Evolutionary conservation across 2,113 vertebrate genomes (phyloP).

Genomic region (Mastomys coucha): DNA sequence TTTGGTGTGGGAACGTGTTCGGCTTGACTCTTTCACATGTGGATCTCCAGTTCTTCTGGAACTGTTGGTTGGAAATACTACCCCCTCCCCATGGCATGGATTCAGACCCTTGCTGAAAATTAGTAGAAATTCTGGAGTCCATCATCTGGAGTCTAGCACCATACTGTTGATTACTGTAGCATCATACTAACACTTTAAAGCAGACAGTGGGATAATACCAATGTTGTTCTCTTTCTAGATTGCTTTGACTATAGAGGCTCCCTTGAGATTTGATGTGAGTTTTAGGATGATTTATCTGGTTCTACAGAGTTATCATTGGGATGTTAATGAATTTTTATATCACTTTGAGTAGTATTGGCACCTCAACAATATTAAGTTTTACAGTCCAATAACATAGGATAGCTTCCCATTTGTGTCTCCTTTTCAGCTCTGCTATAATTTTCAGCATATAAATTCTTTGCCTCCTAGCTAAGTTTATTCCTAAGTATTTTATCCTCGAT

Average conservation of each 20-base stretch:
- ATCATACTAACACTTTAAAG: neutral
- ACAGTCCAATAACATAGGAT: neutral
- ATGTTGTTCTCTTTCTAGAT: neutral
- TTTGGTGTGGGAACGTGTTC: neutral
- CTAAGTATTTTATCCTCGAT: neutral
- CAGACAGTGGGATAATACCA: neutral
- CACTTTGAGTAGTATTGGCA: neutral
- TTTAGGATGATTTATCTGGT: neutral
- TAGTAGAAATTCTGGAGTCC: neutral
- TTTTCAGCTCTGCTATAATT: neutral
- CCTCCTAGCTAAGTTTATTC: neutral
- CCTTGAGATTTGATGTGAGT: neutral
- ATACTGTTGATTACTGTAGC: neutral
- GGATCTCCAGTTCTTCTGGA: neutral
- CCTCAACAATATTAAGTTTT: neutral
- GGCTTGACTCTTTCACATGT: neutral
- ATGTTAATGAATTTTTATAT: neutral
- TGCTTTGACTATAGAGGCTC: neutral
- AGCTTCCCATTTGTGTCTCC: neutral
- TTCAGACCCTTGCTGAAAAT: neutral
- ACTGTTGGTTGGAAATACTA: neutral
- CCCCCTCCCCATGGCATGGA: neutral
- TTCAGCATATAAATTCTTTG: neutral
- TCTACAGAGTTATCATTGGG: neutral
- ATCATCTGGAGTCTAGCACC: neutral